Evolutionary conservation across 2,888 invertebrate genomes (phyloP), one percentile per base, ranked within the genome.

Genomic region (Polyommatus iphigenia): DNA sequence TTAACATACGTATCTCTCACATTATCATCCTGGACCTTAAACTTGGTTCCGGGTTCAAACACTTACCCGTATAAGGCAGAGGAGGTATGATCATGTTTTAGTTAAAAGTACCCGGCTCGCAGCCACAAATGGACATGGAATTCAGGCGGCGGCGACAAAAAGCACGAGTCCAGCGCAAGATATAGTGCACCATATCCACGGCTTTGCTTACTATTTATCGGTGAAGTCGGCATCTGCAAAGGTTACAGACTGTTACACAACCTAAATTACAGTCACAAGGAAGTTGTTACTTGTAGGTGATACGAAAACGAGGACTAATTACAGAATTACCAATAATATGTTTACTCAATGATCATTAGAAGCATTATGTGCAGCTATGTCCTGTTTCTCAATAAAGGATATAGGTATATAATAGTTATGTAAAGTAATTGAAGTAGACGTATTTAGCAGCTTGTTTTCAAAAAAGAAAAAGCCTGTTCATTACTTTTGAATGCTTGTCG

Each of bases 51-150:
- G 79, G 80, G 79, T 78, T 80, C 78, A 77, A 79, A 78, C 78
- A 79, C 79, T 67, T 18, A 7, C 41, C 46, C 75, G 18, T 75
- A 75, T 29, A 75, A 29, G 75, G 75, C 6, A 2, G 50, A 15
- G 78, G 80, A 80, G 80, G 76, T 78, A 81, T 81, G 77, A 79
- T 80, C 78, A 81, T 78, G 80, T 83, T 84, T 85, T 84, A 83
- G 81, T 81, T 50, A 77, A 77, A 76, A 77, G 80, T 81, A 83
- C 82, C 82, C 82, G 83, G 84, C 82, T 79, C 77, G 67, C 80
- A 83, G 82, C 80, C 81, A 71, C 80, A 80, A 80, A 81, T 80
- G 83, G 83, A 81, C 79, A 81, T 82, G 82, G 81, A 79, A 82
- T 83, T 80, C 81, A 80, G 78, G 76, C 78, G 78, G 75, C 80